Base-by-base conservation (phyloP, 2,797 vertebrate genomes). In the Xyrichtys novacula region DNA sequence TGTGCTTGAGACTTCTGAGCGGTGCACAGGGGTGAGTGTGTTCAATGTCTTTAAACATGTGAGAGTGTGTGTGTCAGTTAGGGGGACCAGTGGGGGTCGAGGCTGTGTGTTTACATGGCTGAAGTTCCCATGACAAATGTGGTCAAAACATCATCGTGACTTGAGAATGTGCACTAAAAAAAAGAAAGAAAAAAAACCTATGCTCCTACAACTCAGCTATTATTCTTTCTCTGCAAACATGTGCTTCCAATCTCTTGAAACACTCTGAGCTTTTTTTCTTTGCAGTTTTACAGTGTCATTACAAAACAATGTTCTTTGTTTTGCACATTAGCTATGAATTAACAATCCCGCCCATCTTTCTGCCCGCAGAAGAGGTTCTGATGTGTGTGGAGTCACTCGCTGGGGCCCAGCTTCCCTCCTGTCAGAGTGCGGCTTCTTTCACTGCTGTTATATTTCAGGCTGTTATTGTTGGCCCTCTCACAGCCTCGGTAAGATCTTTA, bases 101-200 rank as follows among this genome's bases (percentile, higher is more conserved):
- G 76, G 70, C 65, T 80, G 71, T 83, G 76, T 89, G 91, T 94
- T 95, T 94, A 92, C 91, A 92, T 83, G 90, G 82, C 93, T 89
- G 94, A 94, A 93, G 94, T 96, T 97, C 95, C 94, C 95, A 95
- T 96, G 95, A 95, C 93, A 94, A 95, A 95, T 90, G 85, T 91
- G 92, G 95, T 90, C 94, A 92, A 93, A 94, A 93, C 91, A 93
- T 94, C 91, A 86, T 93, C 93, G 93, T 87, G 88, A 93, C 92
- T 94, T 88, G 81, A 92, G 93, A 94, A 91, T 83, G 91, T 79
- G 76, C 16, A 56, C 67, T 72, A 10, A 10, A 72, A 68, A 40
- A 17, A 40, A 6, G 19, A 40, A 40, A 28, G 34, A 28, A 20
- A 82, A 76, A 80, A 47, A 70, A n/a, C n/a, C 29, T 14, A 28